Percentiles rank a stretch among this genome's conserved stretches.
These are phyloP conservation scores for Ametastegia equiseti DNA, from an alignment of 2,888 invertebrate genomes.

Conservation along the genomic window DNA sequence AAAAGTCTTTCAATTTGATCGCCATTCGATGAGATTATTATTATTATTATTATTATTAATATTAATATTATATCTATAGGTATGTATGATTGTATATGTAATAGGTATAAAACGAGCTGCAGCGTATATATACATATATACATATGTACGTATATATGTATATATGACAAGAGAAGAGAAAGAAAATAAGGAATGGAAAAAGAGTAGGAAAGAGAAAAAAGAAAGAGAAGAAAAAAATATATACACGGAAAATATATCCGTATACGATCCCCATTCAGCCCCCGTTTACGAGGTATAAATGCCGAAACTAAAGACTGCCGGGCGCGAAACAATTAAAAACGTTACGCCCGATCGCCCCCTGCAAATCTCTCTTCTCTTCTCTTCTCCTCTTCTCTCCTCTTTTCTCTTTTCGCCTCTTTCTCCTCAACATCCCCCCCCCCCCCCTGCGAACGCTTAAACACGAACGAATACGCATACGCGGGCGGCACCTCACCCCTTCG, in stretches of 20 bases:
- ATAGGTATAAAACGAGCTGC: no score
- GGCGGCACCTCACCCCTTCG: slow-evolving; percentile 55
- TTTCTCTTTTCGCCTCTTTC: slow-evolving; percentile 45
- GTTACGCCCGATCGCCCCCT: slow-evolving; percentile 73
- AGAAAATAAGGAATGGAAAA: slow-evolving; percentile 1
- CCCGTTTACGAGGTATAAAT: slow-evolving; percentile 73
- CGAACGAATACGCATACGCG: neutral
- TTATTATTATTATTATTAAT: no score
- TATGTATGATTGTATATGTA: no score
- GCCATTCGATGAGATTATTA: neutral
- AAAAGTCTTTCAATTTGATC: neutral
- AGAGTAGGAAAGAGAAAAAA: slow-evolving; percentile 43
- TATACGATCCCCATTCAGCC: slow-evolving; percentile 57
- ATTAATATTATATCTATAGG: no score
- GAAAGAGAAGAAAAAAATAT: slow-evolving; percentile 23
- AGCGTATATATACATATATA: neutral
- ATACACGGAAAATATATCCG: slow-evolving; percentile 51
- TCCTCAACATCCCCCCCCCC: slow-evolving; percentile 49
- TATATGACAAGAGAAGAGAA: neutral
- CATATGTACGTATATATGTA: neutral
- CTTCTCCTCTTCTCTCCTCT: slow-evolving; percentile 35
- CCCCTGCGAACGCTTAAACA: slow-evolving; percentile 16
- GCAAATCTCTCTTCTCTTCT: slow-evolving; percentile 43
- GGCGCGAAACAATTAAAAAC: slow-evolving; percentile 75
- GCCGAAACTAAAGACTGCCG: slow-evolving; percentile 73